These are phyloP conservation scores for Cyphomyrmex costatus DNA, from an alignment of 1,140 invertebrate genomes.

Conservation along the genomic window DNA sequence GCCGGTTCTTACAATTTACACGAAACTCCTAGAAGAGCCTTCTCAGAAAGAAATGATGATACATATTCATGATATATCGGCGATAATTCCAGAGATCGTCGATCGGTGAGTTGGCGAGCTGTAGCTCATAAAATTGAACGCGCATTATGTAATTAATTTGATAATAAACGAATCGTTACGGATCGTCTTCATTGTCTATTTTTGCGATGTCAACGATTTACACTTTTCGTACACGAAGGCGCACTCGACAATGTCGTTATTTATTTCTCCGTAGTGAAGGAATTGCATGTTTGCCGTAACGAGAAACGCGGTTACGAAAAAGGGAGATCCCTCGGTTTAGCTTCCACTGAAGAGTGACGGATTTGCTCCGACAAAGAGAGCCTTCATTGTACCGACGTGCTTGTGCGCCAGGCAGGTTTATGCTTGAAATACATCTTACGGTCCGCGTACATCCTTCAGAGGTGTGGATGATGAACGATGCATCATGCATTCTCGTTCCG, in stretches of 20 bases:
- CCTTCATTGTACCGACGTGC: background rate
- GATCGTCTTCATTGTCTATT: background rate
- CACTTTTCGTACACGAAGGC: background rate
- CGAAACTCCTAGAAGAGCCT: background rate
- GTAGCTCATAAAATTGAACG: background rate
- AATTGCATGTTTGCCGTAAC: background rate
- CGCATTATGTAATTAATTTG: background rate
- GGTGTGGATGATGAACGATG: slow-evolving; percentile 33
- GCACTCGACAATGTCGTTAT: background rate
- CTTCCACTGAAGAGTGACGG: background rate
- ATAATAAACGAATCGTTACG: background rate
- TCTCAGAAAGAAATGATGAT: background rate
- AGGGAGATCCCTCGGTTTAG: background rate
- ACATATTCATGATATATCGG: background rate
- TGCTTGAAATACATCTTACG: slow-evolving; percentile 49
- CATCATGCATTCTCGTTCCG: slow-evolving; percentile 31
- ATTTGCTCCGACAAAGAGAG: slow-evolving; percentile 41
- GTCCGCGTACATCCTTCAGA: slow-evolving; percentile 27
- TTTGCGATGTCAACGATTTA: background rate
- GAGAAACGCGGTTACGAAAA: background rate
- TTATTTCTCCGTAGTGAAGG: background rate
- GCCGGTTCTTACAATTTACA: too few species aligned
- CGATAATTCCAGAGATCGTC: background rate
- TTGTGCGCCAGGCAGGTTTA: slow-evolving; percentile 16
- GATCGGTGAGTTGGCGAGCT: background rate